Percentiles rank a stretch among this genome's conserved stretches.
These are phyloP conservation scores for Drosophila fungiperda DNA, from an alignment of 2,888 invertebrate genomes.

Conservation along the genomic window DNA sequence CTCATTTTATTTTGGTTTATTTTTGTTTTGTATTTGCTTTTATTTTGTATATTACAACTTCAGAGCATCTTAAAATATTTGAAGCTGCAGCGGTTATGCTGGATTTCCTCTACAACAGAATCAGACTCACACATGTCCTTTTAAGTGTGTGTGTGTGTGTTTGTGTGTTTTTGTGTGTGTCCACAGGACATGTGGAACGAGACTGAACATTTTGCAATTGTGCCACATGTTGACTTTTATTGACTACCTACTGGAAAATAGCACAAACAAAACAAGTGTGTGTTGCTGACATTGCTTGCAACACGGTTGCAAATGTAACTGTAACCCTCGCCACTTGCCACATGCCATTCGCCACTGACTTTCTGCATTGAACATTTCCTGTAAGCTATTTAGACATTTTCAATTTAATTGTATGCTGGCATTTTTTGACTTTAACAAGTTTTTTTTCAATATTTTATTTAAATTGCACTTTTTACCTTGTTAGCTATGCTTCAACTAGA, in stretches of 20 bases:
- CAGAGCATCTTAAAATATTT: constrained; percentile 22
- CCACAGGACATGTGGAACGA: not conserved
- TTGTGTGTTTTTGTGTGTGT: constrained; percentile 3
- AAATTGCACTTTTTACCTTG: not conserved
- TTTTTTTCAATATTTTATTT: not conserved
- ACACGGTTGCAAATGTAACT: constrained; percentile 25
- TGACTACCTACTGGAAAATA: constrained; percentile 26
- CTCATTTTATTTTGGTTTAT: not conserved
- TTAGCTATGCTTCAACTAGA: not conserved
- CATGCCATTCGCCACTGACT: not conserved
- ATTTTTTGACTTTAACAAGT: not conserved
- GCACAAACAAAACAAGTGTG: constrained; percentile 26
- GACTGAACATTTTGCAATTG: constrained; percentile 1
- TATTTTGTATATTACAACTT: constrained; percentile 22
- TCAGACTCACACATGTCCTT: constrained; percentile 5
- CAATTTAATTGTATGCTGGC: not conserved
- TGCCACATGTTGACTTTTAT: constrained; percentile 64
- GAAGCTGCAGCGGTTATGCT: constrained; percentile 30
- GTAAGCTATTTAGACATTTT: not conserved
- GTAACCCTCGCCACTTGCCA: constrained; percentile 11
- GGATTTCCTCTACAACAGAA: constrained; percentile 24
- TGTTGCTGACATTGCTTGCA: constrained; percentile 35
- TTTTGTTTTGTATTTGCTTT: not conserved
- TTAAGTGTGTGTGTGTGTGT: constrained; percentile 2
- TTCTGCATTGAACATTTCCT: not conserved